Evolutionary conservation across 2,797 vertebrate species (phyloP).

Genomic region (Dryobates pubescens): DNA sequence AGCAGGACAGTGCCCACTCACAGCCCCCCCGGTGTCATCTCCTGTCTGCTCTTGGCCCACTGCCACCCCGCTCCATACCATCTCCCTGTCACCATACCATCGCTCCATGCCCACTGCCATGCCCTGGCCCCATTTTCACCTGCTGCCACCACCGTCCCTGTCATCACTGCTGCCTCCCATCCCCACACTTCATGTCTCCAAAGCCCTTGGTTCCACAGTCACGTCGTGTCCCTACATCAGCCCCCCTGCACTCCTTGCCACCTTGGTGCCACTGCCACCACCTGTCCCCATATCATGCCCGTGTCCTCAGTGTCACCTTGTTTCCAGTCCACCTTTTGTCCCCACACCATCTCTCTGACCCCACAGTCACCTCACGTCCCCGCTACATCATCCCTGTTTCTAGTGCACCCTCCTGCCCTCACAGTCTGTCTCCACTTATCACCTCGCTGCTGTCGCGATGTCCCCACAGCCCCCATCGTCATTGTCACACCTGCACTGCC

Average conservation of each 20-base stretch:
- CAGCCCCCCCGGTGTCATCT: not conserved
- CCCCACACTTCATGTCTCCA: not conserved
- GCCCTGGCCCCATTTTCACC: not conserved
- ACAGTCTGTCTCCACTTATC: not conserved
- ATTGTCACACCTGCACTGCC: too few species aligned
- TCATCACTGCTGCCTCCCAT: not conserved
- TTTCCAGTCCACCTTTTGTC: too few species aligned
- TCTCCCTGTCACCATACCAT: too few species aligned
- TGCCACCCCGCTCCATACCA: not conserved
- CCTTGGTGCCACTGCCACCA: too few species aligned
- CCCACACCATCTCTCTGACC: not conserved
- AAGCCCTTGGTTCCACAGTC: not conserved
- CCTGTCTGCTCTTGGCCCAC: not conserved
- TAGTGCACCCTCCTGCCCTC: not conserved
- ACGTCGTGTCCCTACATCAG: too few species aligned
- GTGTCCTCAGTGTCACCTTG: not conserved
- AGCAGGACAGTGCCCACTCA: fast-evolving
- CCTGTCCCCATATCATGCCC: too few species aligned
- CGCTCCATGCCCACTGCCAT: not conserved
- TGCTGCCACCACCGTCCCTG: not conserved
- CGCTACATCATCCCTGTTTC: not conserved
- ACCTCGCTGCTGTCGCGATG: not conserved
- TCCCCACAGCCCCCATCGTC: not conserved
- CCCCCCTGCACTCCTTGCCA: not conserved
- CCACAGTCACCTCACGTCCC: not conserved